Conservation (phyloP, 2,888 invertebrate genomes). For the Mellilla xanthometata region DNA sequence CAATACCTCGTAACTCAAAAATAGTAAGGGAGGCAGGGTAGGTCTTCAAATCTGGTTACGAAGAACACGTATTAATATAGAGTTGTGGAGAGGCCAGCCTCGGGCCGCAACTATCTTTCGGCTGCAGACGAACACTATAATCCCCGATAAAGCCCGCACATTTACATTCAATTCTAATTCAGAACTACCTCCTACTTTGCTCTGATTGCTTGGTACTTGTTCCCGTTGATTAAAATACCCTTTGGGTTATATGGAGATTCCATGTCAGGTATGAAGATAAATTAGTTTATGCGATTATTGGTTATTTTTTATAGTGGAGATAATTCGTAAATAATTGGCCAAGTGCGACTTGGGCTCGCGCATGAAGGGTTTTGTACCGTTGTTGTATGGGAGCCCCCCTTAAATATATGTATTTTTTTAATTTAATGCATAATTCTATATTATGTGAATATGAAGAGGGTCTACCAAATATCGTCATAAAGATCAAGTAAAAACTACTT, state of each 20-base stretch:
- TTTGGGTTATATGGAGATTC: constrained; percentile 35
- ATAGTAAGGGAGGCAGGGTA: constrained; percentile 24
- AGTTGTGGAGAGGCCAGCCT: constrained; percentile 57
- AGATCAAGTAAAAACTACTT: no score
- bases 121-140: constrained; percentile 82
- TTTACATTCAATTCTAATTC: constrained; percentile 84
- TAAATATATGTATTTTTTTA: no score
- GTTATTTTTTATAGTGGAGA: no score
- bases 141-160: constrained; percentile 84
- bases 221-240: constrained; percentile 72
- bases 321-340: no score
- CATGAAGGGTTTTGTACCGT: no score
- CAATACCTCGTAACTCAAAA: background rate
- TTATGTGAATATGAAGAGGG: no score
- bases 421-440: no score
- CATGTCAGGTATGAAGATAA: constrained; percentile 6
- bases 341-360: no score
- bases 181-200: constrained; percentile 67
- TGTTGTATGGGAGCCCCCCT: no score
- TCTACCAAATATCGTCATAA: no score
- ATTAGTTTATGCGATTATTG: background rate
- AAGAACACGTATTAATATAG: constrained; percentile 56
- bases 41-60: constrained; percentile 37
- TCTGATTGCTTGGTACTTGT: constrained; percentile 77
- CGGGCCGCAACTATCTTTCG: constrained; percentile 74